A percentile compares a stretch with the other conserved stretches of the same genome.
phyloP scores from a whole-genome alignment of 2,888 invertebrate genomes.

The Synergus umbraculus region DNA sequence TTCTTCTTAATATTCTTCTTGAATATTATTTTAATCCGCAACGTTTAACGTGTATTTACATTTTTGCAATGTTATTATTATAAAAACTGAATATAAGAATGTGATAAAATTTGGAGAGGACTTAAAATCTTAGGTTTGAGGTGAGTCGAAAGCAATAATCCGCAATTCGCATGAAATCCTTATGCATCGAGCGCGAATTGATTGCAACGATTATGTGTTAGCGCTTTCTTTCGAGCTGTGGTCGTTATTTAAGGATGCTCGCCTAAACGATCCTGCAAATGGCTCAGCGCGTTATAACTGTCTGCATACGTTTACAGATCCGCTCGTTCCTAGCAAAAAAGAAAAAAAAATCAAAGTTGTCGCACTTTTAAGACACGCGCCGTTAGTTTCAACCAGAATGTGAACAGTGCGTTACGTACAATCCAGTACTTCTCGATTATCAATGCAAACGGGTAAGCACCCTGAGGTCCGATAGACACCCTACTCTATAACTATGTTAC shows the following conservation, averaged over 20 bases:
- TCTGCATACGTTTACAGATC: constrained; percentile 59
- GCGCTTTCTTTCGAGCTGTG: constrained; percentile 57
- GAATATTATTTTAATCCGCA: not conserved
- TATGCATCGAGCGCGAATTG: constrained; percentile 54
- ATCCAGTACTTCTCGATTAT: constrained; percentile 39
- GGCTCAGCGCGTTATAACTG: constrained; percentile 68
- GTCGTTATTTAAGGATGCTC: constrained; percentile 68
- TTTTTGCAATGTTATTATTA: not conserved
- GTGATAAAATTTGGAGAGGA: not conserved
- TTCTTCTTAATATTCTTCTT: no score
- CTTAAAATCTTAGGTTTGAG: constrained; percentile 13
- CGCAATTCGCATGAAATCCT: constrained; percentile 55
- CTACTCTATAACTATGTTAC: constrained; percentile 29
- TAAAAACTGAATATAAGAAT: not conserved
- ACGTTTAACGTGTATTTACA: not conserved
- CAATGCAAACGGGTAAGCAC: constrained; percentile 17
- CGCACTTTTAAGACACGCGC: constrained; percentile 60
- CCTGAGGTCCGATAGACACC: constrained; percentile 6
- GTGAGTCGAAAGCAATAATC: constrained; percentile 49
- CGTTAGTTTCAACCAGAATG: constrained; percentile 58
- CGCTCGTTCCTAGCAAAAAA: constrained; percentile 45
- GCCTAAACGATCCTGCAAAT: constrained; percentile 69
- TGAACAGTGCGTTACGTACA: constrained; percentile 51
- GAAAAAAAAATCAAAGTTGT: constrained; percentile 49
- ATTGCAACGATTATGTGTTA: constrained; percentile 62